Evolutionary conservation across 2,888 invertebrate genomes (phyloP).

Genomic region (Orchesellides sinensis): DNA sequence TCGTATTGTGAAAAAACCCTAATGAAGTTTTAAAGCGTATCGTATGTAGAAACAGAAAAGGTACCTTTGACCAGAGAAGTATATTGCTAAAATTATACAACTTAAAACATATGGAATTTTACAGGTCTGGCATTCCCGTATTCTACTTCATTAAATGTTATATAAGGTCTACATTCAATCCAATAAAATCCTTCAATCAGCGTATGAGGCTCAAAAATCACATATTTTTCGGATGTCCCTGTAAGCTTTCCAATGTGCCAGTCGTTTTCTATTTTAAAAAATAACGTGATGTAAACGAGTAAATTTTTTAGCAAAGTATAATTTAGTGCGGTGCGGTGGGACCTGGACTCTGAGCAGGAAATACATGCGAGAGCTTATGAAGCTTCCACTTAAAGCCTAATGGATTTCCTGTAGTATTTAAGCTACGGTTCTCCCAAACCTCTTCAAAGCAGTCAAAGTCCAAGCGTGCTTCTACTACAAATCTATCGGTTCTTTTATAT

Average conservation of each 20-base stretch:
- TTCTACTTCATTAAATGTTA: not conserved
- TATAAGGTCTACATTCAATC: conserved; percentile 20
- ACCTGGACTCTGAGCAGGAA: conserved; percentile 10
- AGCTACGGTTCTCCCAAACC: not conserved
- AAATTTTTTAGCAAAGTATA: not conserved
- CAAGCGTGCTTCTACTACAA: conserved; percentile 23
- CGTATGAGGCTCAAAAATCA: conserved; percentile 2
- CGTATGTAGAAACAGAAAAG: not conserved
- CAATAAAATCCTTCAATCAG: conserved; percentile 21
- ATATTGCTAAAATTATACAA: not conserved
- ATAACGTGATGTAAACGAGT: not conserved
- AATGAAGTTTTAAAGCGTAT: not conserved
- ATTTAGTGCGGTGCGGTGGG: not conserved
- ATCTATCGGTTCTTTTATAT: conserved; percentile 12
- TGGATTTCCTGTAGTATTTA: not conserved
- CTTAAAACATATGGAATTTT: not conserved
- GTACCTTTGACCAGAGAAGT: not conserved
- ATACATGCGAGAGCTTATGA: not conserved
- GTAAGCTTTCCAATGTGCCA: conserved; percentile 25
- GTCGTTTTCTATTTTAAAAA: conserved; percentile 33
- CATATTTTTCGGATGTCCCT: not conserved
- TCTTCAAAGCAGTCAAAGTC: conserved; percentile 21
- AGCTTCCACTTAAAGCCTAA: conserved; percentile 29
- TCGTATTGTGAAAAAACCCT: conserved; percentile 36
- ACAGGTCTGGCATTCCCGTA: not conserved